Evolutionary conservation across 2,888 invertebrate genomes (phyloP), one percentile per base, ranked within the genome.

Genomic region (Nemotelus pantherinus): DNA sequence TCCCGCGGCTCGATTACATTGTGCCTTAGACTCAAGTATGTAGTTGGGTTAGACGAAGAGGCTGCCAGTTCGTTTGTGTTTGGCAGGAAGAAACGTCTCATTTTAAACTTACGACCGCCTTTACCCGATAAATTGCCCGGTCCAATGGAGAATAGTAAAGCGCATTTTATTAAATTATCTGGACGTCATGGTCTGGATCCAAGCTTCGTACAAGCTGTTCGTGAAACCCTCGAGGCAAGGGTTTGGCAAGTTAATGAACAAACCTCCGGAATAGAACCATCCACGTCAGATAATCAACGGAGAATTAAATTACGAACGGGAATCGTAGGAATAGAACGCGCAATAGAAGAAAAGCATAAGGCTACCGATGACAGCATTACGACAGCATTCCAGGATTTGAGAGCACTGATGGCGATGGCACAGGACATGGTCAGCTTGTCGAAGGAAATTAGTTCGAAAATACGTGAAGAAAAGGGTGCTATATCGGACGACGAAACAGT

Each of bases 401-500:
- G 90, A 83, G 95, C 96, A 83, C 89, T 99, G 2, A 99, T 99
- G 95, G 92, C 91, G 77, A 96, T 95, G 92, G 99, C 99, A 0
- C 95, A 97, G 86, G 98, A 99, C 82, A 99, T 99, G 99, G 99
- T 99, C 63, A 88, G 89, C 0, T 88, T 99, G 81, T 96, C 98
- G 0, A 95, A 95, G 85, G 93, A 91, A 81, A 98, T 99, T 83
- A 96, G 98, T 47, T 91, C 90, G 70, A 98, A 96, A 89, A 96
- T 99, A 83, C 92, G 94, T 86, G 96, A 97, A 82, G 94, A 95
- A 84, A 95, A 97, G 89, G 98, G 97, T 60, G 95, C 96, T 84
- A 95, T 98, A 81, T 96, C 96, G 3, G 97, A 98, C 87, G 98
- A 99, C 88, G 99, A 99, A 89, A 99, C 99, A 6, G 92, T 98